Conservation (phyloP, 2,113 vertebrate genomes). For the Rhinopomastus cyanomelas region DNA sequence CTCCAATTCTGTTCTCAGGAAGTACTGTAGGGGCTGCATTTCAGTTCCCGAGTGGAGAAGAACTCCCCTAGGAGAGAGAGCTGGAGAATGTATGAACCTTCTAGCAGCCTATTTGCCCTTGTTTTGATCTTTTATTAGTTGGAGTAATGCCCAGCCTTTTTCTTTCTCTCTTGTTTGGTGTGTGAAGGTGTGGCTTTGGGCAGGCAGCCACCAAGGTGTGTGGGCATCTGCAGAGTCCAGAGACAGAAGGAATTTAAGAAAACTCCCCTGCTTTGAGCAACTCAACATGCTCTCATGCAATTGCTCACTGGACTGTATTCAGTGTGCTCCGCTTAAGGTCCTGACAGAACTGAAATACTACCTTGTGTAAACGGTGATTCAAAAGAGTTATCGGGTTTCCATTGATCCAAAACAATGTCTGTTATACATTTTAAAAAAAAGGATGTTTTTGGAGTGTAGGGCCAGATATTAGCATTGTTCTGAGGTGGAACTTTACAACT, state of each 20-base stretch:
- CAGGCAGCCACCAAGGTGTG: slow-evolving; percentile 2
- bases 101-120: neutral
- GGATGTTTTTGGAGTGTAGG: neutral
- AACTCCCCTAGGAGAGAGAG: neutral
- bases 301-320: neutral
- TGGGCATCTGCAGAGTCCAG: neutral
- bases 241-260: slow-evolving; percentile 13
- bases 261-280: slow-evolving; percentile 5
- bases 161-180: neutral
- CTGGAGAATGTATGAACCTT: neutral
- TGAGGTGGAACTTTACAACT: slow-evolving; percentile 10
- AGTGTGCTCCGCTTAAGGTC: neutral
- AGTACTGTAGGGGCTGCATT: neutral
- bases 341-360: neutral
- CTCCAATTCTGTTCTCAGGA: neutral
- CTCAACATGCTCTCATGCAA: neutral
- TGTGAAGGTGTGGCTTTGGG: neutral
- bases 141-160: neutral
- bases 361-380: slow-evolving; percentile 22
- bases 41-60: neutral
- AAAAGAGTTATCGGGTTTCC: slow-evolving; percentile 19
- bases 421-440: neutral
- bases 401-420: slow-evolving; percentile 18
- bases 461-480: neutral
- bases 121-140: slow-evolving; percentile 12